phyloP scores from a whole-genome alignment of 2,797 vertebrate species.

The Myotis planiceps region DNA sequence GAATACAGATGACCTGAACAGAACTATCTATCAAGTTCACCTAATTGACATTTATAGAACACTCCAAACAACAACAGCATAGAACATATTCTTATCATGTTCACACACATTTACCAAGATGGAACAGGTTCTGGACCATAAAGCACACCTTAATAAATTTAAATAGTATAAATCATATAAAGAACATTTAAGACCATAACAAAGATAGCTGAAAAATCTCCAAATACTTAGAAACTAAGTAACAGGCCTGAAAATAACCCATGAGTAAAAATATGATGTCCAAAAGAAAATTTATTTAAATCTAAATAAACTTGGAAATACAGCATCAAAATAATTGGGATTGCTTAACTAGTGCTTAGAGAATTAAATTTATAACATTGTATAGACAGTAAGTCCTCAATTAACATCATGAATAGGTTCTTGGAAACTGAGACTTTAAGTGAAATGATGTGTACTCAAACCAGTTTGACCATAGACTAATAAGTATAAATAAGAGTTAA shows the following conservation, averaged over 20 bases:
- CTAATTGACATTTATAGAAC: background rate
- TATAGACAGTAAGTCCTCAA: background rate
- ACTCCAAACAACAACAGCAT: background rate
- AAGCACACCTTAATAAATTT: background rate
- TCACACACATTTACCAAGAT: background rate
- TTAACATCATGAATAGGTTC: background rate
- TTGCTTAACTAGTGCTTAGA: background rate
- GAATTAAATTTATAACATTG: background rate
- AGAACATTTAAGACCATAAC: background rate
- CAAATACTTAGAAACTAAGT: background rate
- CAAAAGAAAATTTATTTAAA: background rate
- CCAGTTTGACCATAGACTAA: background rate
- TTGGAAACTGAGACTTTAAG: background rate
- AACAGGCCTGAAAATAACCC: background rate
- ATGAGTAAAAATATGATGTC: background rate
- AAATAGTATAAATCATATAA: background rate
- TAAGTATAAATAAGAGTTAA: background rate
- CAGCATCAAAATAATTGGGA: background rate
- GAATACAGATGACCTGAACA: background rate
- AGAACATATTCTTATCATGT: background rate
- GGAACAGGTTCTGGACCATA: background rate
- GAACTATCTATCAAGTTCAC: background rate
- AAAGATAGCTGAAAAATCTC: background rate
- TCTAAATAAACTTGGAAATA: background rate
- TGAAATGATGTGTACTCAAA: background rate